These are phyloP conservation scores for Aphelenchoides besseyi DNA, from an alignment of 1,140 invertebrate genomes.

Conservation along the genomic window DNA sequence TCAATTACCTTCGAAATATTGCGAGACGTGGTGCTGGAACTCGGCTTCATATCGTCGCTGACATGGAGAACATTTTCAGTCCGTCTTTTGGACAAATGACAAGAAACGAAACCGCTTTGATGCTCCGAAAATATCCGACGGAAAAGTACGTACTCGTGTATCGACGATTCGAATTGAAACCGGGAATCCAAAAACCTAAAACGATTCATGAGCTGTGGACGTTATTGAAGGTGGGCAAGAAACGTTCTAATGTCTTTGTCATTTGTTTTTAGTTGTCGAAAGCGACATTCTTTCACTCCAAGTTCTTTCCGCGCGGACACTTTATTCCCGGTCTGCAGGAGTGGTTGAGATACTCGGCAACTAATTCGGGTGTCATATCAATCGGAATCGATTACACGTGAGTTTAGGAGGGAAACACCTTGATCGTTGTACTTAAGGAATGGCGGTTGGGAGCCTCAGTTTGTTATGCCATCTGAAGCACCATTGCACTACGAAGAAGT, in stretches of 20 bases:
- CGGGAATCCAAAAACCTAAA: neutral
- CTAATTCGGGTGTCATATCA: neutral
- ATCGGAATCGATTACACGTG: neutral
- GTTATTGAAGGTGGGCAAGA: constrained; percentile 19
- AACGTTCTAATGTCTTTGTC: neutral
- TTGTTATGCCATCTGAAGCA: constrained; percentile 33
- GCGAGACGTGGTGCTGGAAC: constrained; percentile 26
- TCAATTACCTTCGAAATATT: constrained; percentile 24
- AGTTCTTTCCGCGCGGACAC: constrained; percentile 25
- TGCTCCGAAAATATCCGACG: constrained; percentile 7
- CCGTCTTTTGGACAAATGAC: constrained; percentile 14
- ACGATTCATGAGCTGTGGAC: constrained; percentile 3
- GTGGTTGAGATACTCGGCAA: constrained; percentile 24
- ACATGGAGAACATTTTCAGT: constrained; percentile 37
- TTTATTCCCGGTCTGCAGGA: constrained; percentile 12
- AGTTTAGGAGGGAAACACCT: constrained; percentile 14
- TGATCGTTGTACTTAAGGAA: neutral
- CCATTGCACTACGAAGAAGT: constrained; percentile 35
- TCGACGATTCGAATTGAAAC: constrained; percentile 24
- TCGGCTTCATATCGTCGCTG: constrained; percentile 24
- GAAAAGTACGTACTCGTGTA: constrained; percentile 31
- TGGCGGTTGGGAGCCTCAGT: constrained; percentile 28
- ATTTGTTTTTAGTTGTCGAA: neutral
- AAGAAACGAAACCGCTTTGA: constrained; percentile 7
- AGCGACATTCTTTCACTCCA: constrained; percentile 13